Conservation (phyloP, 2,888 invertebrate genomes). For the Caenorhabditis sp. region DNA sequence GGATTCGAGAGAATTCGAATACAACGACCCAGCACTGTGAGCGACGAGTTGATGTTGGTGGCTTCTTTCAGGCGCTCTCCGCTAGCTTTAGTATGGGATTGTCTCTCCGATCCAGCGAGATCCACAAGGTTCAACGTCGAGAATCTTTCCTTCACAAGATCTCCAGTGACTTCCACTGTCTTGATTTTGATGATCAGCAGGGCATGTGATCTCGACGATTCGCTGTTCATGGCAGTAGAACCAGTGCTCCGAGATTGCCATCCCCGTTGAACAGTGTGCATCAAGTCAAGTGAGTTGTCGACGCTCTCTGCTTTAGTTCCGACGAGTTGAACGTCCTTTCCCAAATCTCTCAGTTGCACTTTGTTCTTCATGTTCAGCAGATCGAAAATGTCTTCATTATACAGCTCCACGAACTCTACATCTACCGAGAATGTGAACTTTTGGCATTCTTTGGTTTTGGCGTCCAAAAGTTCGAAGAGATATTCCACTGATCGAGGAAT, state of each 20-base stretch:
- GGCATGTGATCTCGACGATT: conserved; percentile 84
- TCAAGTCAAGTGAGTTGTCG: conserved; percentile 53
- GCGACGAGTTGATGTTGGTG: conserved; percentile 84
- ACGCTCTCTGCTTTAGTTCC: conserved; percentile 32
- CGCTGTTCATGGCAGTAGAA: conserved; percentile 84
- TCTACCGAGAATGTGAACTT: conserved; percentile 83
- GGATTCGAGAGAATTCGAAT: conserved; percentile 85
- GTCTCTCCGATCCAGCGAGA: conserved; percentile 84
- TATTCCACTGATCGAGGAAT: conserved; percentile 84
- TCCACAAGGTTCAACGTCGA: conserved; percentile 85
- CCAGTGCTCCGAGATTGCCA: conserved; percentile 84
- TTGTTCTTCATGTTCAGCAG: conserved; percentile 80
- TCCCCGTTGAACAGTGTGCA: conserved; percentile 74
- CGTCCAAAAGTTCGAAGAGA: conserved; percentile 83
- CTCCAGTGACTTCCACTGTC: conserved; percentile 82
- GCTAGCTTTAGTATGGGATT: conserved; percentile 83
- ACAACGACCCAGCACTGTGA: conserved; percentile 84
- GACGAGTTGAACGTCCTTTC: conserved; percentile 41
- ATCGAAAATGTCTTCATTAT: conserved; percentile 84
- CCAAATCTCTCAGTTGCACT: conserved; percentile 54
- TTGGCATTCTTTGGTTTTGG: conserved; percentile 83
- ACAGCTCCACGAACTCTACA: conserved; percentile 84
- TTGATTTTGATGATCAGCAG: conserved; percentile 83
- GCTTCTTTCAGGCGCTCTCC: conserved; percentile 84
- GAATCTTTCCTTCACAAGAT: conserved; percentile 80